Evolutionary conservation across 2,113 vertebrate genomes (phyloP), one percentile per base, ranked within the genome.

Genomic region (Sinocyclocheilus grahami): DNA sequence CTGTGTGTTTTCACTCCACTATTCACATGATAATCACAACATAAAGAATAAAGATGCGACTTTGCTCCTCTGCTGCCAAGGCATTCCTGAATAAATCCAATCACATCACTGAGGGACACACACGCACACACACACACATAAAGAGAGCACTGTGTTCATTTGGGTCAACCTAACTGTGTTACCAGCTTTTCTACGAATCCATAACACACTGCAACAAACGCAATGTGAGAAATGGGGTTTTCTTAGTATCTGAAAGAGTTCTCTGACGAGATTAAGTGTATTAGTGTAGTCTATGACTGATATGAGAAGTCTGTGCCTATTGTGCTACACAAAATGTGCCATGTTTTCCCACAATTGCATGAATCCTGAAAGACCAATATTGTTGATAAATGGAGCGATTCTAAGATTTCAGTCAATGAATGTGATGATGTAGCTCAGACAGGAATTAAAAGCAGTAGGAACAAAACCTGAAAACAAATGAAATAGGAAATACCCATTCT

Each of bases 71-170:
- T 75, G 53, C 60, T n/a, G 53, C 55, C 27, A 53, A 48, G 48
- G 65, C 82, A 84, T 84, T 88, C 67, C 79, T 63, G 46, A 62
- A 83, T 33, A 69, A 82, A 88, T 78, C 27, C n/a, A 83, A 62
- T 78, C 78, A 74, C 10, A 79, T 86, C 24, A 67, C 9, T 2
- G 27, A 46, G 20, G 53, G 1, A 60, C 42, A 86, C 16, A 82
- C n/a, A 85, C 62, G 80, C 46, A 48, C 10, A 63, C 22, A 63
- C 63, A 67, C 63, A 67, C 63, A 67, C 12, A 30, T 5, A 74
- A 39, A 74, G 37, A 80, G 24, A 48, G 16, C 3, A 24, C 16
- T 51, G 39, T 83, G 65, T 39, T 81, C 16, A 37, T n/a, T 30
- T 4, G 48, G 42, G n/a, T 20, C 6, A 83, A 22, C 8, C 12